A percentile compares a stretch with the other conserved stretches of the same genome.
phyloP scores from a whole-genome alignment of 2,888 invertebrate species.

The Stenurella melanura region DNA sequence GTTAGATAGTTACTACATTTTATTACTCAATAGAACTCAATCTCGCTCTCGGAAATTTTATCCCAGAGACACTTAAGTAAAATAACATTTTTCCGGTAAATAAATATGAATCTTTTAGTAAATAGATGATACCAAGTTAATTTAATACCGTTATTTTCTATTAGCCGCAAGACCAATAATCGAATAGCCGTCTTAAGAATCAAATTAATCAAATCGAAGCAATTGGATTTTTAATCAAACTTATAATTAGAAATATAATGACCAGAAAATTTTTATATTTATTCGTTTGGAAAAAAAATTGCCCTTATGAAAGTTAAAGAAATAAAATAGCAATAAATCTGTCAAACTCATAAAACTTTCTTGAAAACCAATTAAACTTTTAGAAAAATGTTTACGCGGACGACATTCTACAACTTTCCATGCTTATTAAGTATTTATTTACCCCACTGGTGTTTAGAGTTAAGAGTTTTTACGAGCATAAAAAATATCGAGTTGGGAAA shows the following conservation, averaged over 20 bases:
- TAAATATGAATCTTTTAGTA: conserved; percentile 1
- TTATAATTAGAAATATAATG: conserved; percentile 1
- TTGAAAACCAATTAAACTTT: conserved; percentile 28
- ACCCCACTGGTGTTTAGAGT: not conserved
- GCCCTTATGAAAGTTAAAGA: not conserved
- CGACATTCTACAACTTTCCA: not conserved
- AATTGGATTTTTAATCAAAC: conserved; percentile 2
- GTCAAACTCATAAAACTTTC: conserved; percentile 21
- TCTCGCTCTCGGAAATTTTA: no score
- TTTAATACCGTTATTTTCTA: not conserved
- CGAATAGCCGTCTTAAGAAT: not conserved
- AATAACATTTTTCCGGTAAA: not conserved
- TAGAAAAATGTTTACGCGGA: conserved; percentile 13
- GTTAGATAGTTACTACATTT: no score
- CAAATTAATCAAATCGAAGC: not conserved
- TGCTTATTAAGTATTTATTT: not conserved
- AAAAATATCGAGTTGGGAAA: not conserved
- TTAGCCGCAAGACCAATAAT: not conserved
- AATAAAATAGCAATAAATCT: conserved; percentile 23
- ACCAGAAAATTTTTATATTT: not conserved
- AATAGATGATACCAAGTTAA: not conserved
- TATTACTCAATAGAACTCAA: no score
- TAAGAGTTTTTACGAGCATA: not conserved
- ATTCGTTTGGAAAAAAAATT: conserved; percentile 1
- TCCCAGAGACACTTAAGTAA: no score